Evolutionary conservation across 1,140 invertebrate genomes (phyloP).

Genomic region (Tetramorium alpestre): DNA sequence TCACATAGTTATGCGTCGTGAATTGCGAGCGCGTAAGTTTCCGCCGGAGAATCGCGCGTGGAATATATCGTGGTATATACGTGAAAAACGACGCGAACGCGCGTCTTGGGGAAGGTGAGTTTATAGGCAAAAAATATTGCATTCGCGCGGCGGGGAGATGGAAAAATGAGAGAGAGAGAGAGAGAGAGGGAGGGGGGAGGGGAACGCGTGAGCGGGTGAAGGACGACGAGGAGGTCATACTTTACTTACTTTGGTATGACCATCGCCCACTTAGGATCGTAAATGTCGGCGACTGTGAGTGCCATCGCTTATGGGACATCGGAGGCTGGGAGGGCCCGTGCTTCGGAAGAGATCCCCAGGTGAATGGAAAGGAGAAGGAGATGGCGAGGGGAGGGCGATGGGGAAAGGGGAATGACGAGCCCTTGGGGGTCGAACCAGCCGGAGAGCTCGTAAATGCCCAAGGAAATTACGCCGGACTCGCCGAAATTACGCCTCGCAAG

Average conservation of each 20-base stretch:
- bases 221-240: constrained; percentile 44
- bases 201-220: constrained; percentile 39
- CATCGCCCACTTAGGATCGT: constrained; percentile 65
- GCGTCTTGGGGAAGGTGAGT: constrained; percentile 50
- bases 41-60: constrained; percentile 36
- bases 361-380: constrained; percentile 31
- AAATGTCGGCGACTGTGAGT: constrained; percentile 63
- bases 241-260: constrained; percentile 62
- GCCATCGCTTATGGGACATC: constrained; percentile 61
- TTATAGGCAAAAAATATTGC: constrained; percentile 63
- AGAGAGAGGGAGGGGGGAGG: constrained; percentile 8
- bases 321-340: constrained; percentile 29
- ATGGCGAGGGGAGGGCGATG: not conserved
- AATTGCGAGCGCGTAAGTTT: constrained; percentile 58
- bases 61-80: constrained; percentile 55
- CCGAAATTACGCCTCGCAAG: constrained; percentile 68
- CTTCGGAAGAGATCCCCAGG: constrained; percentile 62
- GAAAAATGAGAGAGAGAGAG: constrained; percentile 31
- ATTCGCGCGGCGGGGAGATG: constrained; percentile 34
- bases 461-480: constrained; percentile 68
- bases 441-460: constrained; percentile 65
- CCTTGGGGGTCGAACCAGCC: constrained; percentile 59
- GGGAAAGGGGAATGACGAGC: constrained; percentile 48
- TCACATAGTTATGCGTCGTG: constrained; percentile 52
- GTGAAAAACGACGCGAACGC: constrained; percentile 51